phyloP scores from a whole-genome alignment of 2,888 invertebrate genomes.

The Biston stratarius region DNA sequence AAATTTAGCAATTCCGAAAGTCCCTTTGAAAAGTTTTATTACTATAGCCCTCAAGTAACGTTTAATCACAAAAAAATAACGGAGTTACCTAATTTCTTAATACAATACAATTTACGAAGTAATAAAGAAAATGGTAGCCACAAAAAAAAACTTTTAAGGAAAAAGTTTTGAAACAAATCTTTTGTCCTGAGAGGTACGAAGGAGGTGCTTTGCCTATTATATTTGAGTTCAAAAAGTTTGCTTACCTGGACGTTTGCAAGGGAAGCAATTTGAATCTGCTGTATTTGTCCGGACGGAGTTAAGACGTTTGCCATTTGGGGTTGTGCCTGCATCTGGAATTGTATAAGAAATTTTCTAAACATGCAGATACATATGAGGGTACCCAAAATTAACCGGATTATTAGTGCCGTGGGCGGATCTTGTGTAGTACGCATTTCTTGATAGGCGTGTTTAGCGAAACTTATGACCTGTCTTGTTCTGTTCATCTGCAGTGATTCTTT shows the following conservation, averaged over 20 bases:
- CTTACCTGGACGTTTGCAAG: constrained; percentile 84
- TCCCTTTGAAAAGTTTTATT: neutral
- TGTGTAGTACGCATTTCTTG: too few relatives aligned
- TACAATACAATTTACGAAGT: neutral
- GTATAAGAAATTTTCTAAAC: neutral
- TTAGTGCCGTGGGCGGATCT: too few relatives aligned
- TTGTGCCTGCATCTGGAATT: constrained; percentile 84
- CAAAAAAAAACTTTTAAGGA: neutral
- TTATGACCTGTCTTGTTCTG: too few relatives aligned
- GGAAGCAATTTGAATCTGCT: constrained; percentile 94
- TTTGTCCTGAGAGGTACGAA: neutral
- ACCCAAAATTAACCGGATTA: too few relatives aligned
- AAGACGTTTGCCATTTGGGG: constrained; percentile 93
- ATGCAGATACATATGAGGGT: neutral
- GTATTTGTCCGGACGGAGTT: constrained; percentile 95
- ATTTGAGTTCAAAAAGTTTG: constrained; percentile 3
- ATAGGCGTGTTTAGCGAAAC: too few relatives aligned
- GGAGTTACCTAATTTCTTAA: neutral
- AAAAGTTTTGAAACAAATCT: constrained; percentile 1
- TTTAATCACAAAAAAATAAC: neutral
- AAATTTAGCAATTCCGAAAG: too few relatives aligned
- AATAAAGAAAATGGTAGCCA: neutral
- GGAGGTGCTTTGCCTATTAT: neutral
- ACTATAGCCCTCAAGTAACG: neutral
- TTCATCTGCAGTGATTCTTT: too few relatives aligned